Evolutionary conservation across 2,888 invertebrate species (phyloP), one percentile per base, ranked within the genome.

Genomic region (Cryptocheilus praepositus): DNA sequence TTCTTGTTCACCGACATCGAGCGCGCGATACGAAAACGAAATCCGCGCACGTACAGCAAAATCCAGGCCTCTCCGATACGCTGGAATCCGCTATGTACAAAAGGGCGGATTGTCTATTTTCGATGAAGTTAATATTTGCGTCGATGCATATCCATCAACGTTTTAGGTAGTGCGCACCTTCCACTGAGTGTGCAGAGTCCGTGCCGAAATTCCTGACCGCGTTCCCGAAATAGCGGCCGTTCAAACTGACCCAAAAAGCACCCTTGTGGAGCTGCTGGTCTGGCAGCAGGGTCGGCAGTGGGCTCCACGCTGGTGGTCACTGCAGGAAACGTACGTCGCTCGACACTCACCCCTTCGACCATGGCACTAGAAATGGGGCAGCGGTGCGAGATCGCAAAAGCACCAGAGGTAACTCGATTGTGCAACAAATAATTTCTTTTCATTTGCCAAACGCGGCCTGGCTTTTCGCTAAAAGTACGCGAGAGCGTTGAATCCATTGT

Each of bases 341-440:
- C 49, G 49, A 18, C 25, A 5, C 25, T 25, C 25, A 7, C 36
- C 36, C 1, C 13, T 7, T 7, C 36, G 36, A 1, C 7, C 3
- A 36, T 5, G 36, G 36, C 1, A 11, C 13, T 36, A 11, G 13
- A 36, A 5, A 36, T 36, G 36, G 36, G 36, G 13, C 36, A 36
- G 13, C 11, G 11, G 36, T 1, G 8, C 7, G 36, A 36, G 36
- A 36, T 49, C 22, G 45, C 13, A 45, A 5, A 19, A 13, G 46
- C 0, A 21, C 16, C 22, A 11, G 16, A 25, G 28, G 49, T 60
- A 52, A 52, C 60, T 60, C 60, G 60, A 36, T 51, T 21, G 18
- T 52, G 22, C 36, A 36, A 36, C 60, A 60, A 60, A 52, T 60
- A 51, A 51, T 60, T 60, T 60, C 18, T 58, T 25, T 58, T 58